Evolutionary conservation across 2,797 vertebrate genomes (phyloP).

Genomic region (Lophius americanus): DNA sequence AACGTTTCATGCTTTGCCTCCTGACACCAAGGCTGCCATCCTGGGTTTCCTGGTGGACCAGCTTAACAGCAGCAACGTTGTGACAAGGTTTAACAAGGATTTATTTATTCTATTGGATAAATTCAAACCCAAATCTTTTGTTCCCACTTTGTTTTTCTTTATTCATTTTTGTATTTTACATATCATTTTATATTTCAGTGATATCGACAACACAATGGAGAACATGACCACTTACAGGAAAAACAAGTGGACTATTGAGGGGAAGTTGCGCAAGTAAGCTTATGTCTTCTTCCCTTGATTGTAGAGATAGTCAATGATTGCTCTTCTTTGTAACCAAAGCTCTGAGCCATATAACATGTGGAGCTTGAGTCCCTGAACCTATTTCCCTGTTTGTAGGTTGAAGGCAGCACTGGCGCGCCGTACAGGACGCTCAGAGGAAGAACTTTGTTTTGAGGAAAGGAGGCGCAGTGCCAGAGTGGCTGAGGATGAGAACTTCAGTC

Average conservation of each 20-base stretch:
- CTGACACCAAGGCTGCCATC: slow-evolving; percentile 89
- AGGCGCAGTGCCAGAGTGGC: slow-evolving; percentile 89
- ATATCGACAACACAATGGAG: slow-evolving; percentile 96
- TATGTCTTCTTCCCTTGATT: not conserved
- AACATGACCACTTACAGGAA: slow-evolving; percentile 92
- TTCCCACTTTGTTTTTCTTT: not conserved
- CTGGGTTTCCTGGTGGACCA: slow-evolving; percentile 92
- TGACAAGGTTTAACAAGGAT: slow-evolving; percentile 83
- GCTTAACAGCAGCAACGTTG: slow-evolving; percentile 89
- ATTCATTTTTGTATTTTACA: not conserved
- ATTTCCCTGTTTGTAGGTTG: slow-evolving; percentile 76
- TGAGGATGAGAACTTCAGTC: slow-evolving; percentile 83
- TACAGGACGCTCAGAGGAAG: slow-evolving; percentile 87
- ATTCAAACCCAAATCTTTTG: not conserved
- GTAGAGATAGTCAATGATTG: no score
- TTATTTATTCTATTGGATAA: not conserved
- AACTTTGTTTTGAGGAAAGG: slow-evolving; percentile 87
- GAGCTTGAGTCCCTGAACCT: not conserved
- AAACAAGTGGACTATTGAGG: slow-evolving; percentile 98
- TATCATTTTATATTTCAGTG: slow-evolving; percentile 78
- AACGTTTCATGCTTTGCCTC: slow-evolving; percentile 91
- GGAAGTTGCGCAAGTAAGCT: slow-evolving; percentile 91
- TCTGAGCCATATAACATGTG: not conserved
- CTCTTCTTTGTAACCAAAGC: not conserved
- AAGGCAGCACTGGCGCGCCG: slow-evolving; percentile 89